Conservation (phyloP, 1,140 invertebrate genomes). For the Octopus bimaculoides region DNA sequence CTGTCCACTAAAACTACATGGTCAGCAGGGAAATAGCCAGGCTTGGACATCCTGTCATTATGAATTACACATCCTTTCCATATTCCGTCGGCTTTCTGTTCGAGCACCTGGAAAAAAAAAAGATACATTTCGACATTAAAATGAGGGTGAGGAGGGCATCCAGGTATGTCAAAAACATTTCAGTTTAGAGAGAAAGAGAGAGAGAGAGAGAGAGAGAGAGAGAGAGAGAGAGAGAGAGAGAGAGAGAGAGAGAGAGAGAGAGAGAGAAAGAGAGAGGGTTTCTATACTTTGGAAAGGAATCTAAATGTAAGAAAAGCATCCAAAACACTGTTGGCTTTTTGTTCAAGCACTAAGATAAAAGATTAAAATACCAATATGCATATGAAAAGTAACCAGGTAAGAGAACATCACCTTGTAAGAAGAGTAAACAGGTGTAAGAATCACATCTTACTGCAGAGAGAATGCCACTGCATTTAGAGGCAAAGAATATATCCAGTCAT, state of each 20-base stretch:
- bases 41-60: constrained; percentile 49
- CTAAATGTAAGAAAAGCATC: too few species aligned
- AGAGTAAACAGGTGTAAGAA: too few species aligned
- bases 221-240: constrained; percentile 13
- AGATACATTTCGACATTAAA: not conserved
- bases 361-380: too few species aligned
- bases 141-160: constrained; percentile 1
- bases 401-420: too few species aligned
- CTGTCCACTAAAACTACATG: constrained; percentile 56
- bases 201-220: constrained; percentile 8
- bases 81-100: constrained; percentile 53
- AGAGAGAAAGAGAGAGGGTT: not conserved
- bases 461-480: too few species aligned
- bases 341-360: too few species aligned
- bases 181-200: constrained; percentile 1
- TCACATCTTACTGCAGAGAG: too few species aligned
- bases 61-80: constrained; percentile 56
- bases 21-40: constrained; percentile 57
- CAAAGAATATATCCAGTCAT: too few species aligned
- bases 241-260: constrained; percentile 12
- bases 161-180: constrained; percentile 4
- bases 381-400: too few species aligned
- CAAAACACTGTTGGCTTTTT: too few species aligned
- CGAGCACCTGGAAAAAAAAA: constrained; percentile 47
- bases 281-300: not conserved